Percentiles rank a stretch among this genome's conserved stretches.
These are phyloP conservation scores for Tricholaema leucomelas DNA, from an alignment of 2,113 vertebrate genomes.

Conservation along the genomic window DNA sequence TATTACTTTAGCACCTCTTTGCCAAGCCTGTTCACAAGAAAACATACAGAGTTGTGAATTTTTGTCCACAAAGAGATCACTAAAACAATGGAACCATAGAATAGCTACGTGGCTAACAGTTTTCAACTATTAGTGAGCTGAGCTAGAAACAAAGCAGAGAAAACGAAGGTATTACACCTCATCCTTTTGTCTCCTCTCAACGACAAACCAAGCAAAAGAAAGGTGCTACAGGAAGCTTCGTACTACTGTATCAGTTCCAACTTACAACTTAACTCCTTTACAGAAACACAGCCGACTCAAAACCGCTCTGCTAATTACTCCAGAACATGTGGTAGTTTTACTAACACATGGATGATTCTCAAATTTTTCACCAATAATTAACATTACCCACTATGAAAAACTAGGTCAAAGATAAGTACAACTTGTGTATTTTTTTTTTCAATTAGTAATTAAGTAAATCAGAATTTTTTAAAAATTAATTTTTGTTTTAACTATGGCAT, in stretches of 20 bases:
- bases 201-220: background rate
- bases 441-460: slow-evolving; percentile 2
- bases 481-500: background rate
- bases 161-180: background rate
- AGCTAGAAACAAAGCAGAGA: background rate
- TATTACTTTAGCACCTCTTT: background rate
- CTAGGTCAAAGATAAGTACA: background rate
- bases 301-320: background rate
- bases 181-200: background rate
- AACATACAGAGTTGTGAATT: background rate
- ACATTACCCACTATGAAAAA: background rate
- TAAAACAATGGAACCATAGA: background rate
- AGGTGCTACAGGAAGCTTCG: background rate
- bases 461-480: background rate
- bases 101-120: background rate
- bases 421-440: background rate
- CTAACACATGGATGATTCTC: background rate
- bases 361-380: slow-evolving; percentile 22
- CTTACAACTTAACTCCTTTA: background rate
- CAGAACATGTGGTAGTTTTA: background rate
- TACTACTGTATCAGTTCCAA: background rate
- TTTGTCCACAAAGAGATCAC: background rate
- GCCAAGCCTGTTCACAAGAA: background rate
- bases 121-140: background rate
- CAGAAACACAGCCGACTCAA: background rate